These are phyloP conservation scores for Flexamia atlantica DNA, from an alignment of 2,888 invertebrate genomes.

Conservation along the genomic window DNA sequence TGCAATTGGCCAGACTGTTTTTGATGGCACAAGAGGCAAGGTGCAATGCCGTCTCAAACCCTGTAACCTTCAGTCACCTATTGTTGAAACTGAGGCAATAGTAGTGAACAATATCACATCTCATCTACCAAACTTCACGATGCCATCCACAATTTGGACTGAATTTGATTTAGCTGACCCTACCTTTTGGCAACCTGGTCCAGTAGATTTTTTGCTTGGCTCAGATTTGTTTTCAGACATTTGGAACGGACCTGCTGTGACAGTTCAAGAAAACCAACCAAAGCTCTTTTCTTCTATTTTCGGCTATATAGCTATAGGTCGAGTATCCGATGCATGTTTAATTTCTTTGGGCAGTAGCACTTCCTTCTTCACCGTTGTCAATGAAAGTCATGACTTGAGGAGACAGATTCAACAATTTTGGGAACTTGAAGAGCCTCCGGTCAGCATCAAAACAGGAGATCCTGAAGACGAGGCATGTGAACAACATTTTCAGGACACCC, in stretches of 20 bases:
- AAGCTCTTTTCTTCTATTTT: constrained; percentile 49
- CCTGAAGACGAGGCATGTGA: constrained; percentile 58
- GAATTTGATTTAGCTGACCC: constrained; percentile 57
- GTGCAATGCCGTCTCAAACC: constrained; percentile 49
- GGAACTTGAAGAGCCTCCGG: constrained; percentile 41
- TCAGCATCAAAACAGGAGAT: neutral
- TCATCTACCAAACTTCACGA: constrained; percentile 11
- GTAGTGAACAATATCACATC: constrained; percentile 59
- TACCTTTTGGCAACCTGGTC: constrained; percentile 58
- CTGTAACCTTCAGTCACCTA: neutral
- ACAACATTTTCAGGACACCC: constrained; percentile 51
- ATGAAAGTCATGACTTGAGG: constrained; percentile 28
- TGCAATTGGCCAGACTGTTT: constrained; percentile 52
- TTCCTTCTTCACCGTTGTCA: constrained; percentile 10
- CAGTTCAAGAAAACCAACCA: constrained; percentile 13
- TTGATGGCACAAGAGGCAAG: constrained; percentile 25
- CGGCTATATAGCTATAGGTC: constrained; percentile 55
- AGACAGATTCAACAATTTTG: constrained; percentile 45
- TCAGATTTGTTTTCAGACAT: constrained; percentile 60
- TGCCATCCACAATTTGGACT: constrained; percentile 29
- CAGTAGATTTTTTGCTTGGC: constrained; percentile 60
- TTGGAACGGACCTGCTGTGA: constrained; percentile 14
- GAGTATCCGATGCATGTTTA: neutral
- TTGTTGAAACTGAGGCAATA: constrained; percentile 57
- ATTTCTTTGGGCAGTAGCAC: neutral